Evolutionary conservation across 2,888 invertebrate genomes (phyloP).

Genomic region (Parnassius glacialis): DNA sequence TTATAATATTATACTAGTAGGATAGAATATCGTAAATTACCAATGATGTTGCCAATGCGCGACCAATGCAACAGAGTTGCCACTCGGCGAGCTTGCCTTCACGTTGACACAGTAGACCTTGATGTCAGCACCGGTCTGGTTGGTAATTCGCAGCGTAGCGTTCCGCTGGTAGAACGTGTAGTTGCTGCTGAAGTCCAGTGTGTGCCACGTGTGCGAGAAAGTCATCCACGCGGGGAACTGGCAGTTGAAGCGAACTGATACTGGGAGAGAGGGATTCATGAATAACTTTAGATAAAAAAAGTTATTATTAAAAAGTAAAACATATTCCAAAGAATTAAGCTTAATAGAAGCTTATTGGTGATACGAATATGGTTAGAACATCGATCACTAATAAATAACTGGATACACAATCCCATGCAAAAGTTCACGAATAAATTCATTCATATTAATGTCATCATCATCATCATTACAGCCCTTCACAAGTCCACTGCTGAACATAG

Average conservation of each 20-base stretch:
- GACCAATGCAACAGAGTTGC: constrained; percentile 76
- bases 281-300: not conserved
- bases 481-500: too few species aligned
- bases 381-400: too few species aligned
- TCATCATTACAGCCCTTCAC: too few species aligned
- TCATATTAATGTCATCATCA: too few species aligned
- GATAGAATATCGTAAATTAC: constrained; percentile 39
- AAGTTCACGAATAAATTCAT: too few species aligned
- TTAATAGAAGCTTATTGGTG: too few species aligned
- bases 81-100: constrained; percentile 77
- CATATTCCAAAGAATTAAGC: too few species aligned
- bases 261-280: constrained; percentile 63
- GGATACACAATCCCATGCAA: too few species aligned
- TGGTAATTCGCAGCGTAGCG: constrained; percentile 86
- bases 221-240: constrained; percentile 94
- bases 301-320: too few species aligned
- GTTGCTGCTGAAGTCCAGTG: constrained; percentile 91
- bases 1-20: too few species aligned
- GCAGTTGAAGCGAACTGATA: constrained; percentile 87
- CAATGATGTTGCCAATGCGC: constrained; percentile 80
- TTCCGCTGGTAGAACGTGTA: constrained; percentile 92
- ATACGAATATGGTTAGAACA: too few species aligned
- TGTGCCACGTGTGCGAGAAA: constrained; percentile 92
- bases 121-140: constrained; percentile 82
- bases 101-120: constrained; percentile 84